phyloP scores from a whole-genome alignment of 2,113 vertebrate genomes.

The Coracopsis vasa region DNA sequence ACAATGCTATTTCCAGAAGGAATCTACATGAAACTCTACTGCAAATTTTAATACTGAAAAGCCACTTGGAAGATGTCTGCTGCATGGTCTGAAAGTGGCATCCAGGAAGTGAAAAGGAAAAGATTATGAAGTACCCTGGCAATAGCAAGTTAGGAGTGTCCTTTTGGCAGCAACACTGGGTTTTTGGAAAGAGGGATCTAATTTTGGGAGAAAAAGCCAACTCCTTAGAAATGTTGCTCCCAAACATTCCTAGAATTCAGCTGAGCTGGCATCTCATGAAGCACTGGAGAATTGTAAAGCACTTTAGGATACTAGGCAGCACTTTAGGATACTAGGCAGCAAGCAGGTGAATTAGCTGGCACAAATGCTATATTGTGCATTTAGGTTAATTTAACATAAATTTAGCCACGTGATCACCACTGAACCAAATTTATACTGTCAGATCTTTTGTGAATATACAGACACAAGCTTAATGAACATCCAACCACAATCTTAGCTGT shows the following conservation, averaged over 20 bases:
- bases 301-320: background rate
- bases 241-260: conserved; percentile 18
- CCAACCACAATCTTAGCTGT: background rate
- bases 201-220: background rate
- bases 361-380: background rate
- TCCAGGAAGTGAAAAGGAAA: background rate
- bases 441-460: background rate
- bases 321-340: background rate
- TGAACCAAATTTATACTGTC: background rate
- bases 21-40: background rate
- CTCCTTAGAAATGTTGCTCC: background rate
- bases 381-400: background rate
- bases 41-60: background rate
- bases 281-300: background rate
- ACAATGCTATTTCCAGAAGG: background rate
- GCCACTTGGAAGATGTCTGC: background rate
- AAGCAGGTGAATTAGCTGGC: background rate
- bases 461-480: background rate
- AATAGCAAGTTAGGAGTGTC: background rate
- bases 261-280: background rate
- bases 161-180: background rate
- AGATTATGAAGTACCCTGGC: background rate
- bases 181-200: background rate
- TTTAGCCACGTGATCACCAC: background rate
- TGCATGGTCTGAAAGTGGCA: background rate